These are phyloP conservation scores for Larimichthys polyactis DNA, from an alignment of 2,113 vertebrate species.

Conservation along the genomic window DNA sequence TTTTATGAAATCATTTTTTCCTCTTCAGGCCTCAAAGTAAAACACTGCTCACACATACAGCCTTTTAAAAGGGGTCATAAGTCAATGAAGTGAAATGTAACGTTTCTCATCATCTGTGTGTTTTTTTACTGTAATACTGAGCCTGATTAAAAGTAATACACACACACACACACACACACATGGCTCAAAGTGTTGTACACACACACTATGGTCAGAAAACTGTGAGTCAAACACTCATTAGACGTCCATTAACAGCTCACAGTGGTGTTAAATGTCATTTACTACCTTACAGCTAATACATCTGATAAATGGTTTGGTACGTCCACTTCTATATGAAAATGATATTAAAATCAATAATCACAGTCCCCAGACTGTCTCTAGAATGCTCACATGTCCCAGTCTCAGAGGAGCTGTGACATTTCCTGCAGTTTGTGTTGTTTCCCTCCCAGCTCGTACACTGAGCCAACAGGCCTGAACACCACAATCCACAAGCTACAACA, in stretches of 20 bases:
- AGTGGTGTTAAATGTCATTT: constrained; percentile 8
- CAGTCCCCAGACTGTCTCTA: neutral
- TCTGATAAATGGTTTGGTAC: neutral
- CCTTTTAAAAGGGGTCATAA: constrained; percentile 6
- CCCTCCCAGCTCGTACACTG: constrained; percentile 8
- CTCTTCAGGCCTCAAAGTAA: constrained; percentile 7
- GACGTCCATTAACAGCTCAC: neutral
- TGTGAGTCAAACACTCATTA: neutral
- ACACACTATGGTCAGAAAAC: neutral
- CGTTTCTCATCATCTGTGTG: neutral
- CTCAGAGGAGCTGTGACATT: constrained; percentile 20
- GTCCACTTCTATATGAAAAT: constrained; percentile 26
- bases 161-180: neutral
- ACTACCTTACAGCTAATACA: neutral
- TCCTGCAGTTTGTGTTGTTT: neutral
- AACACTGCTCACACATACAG: constrained; percentile 1
- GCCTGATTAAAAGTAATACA: neutral
- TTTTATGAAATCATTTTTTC: neutral
- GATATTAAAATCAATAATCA: constrained; percentile 24
- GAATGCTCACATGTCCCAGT: neutral
- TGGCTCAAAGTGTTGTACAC: neutral
- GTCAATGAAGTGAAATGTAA: neutral
- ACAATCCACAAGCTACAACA: constrained; percentile 32
- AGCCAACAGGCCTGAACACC: constrained; percentile 34
- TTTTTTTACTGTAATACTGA: constrained; percentile 3